Evolutionary conservation across 2,113 vertebrate genomes (phyloP).

Genomic region (Pelodiscus sinensis): DNA sequence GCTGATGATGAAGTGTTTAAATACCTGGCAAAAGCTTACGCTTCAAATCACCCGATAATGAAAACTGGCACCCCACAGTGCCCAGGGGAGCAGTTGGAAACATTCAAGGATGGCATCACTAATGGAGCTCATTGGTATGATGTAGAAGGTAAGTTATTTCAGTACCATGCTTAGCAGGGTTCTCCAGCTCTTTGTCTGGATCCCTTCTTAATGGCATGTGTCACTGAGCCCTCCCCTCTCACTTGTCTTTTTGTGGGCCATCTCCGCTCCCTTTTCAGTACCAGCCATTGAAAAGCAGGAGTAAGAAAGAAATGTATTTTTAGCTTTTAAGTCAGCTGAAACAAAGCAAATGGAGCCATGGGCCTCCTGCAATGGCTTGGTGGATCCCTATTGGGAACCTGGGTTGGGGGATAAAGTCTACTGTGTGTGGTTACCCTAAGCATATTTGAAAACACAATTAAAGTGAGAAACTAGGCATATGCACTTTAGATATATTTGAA

Average conservation of each 20-base stretch:
- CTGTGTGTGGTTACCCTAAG: background rate
- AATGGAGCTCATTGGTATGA: constrained; percentile 97
- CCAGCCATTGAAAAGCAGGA: background rate
- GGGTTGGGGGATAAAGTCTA: background rate
- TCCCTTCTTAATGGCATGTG: rapidly evolving
- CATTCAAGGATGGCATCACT: constrained; percentile 91
- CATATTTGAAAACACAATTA: background rate
- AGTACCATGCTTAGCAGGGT: background rate
- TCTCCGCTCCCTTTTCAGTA: background rate
- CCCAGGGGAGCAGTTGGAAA: constrained; percentile 77
- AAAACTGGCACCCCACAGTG: constrained; percentile 90
- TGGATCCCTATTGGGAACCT: background rate
- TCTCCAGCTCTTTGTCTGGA: background rate
- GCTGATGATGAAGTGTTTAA: constrained; percentile 91
- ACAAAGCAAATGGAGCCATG: background rate
- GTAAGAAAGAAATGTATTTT: background rate
- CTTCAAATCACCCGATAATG: constrained; percentile 92
- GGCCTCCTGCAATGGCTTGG: background rate
- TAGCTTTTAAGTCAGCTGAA: constrained; percentile 19
- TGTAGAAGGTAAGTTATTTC: constrained; percentile 84
- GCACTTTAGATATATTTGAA: background rate
- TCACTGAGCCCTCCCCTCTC: background rate
- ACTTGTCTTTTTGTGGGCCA: background rate
- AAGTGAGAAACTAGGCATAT: background rate
- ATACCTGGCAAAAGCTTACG: constrained; percentile 89